A percentile compares a stretch with the other conserved stretches of the same genome.
phyloP scores from a whole-genome alignment of 1,140 invertebrate genomes.

The Drosophila lacteicornis region DNA sequence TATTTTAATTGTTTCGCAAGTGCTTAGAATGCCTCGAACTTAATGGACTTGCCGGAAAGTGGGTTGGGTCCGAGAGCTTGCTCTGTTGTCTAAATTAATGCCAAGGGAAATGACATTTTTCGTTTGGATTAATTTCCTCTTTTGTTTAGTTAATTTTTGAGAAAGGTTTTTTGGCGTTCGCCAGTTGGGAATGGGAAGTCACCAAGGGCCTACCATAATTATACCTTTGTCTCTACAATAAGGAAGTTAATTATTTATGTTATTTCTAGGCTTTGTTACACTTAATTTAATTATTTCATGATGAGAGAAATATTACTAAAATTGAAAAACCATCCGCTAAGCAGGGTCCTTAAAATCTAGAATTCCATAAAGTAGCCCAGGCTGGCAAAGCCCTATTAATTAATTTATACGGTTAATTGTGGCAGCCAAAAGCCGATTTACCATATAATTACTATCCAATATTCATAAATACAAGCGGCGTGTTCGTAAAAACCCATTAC shows the following conservation, averaged over 20 bases:
- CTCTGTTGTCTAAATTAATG: conserved; percentile 69
- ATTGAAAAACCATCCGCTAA: neutral
- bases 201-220: conserved; percentile 11
- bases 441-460: conserved; percentile 69
- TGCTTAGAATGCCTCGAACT: conserved; percentile 73
- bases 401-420: conserved; percentile 63
- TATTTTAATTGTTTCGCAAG: conserved; percentile 82
- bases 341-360: conserved; percentile 15
- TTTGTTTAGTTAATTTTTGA: conserved; percentile 75
- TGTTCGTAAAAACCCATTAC: conserved; percentile 60
- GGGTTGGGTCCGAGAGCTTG: conserved; percentile 38
- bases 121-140: conserved; percentile 73
- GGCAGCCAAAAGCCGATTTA: conserved; percentile 65
- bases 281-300: conserved; percentile 10
- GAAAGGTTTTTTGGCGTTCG: conserved; percentile 50
- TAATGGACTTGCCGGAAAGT: conserved; percentile 67
- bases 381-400: conserved; percentile 51
- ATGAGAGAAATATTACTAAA: too few species aligned
- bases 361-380: conserved; percentile 8
- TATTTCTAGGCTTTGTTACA: neutral
- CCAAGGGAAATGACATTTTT: conserved; percentile 68
- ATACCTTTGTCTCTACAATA: neutral
- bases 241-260: conserved; percentile 13
- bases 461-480: conserved; percentile 53
- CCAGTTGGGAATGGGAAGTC: conserved; percentile 21